phyloP scores from a whole-genome alignment of 2,888 invertebrate genomes.

The Microctonus aethiopoides region DNA sequence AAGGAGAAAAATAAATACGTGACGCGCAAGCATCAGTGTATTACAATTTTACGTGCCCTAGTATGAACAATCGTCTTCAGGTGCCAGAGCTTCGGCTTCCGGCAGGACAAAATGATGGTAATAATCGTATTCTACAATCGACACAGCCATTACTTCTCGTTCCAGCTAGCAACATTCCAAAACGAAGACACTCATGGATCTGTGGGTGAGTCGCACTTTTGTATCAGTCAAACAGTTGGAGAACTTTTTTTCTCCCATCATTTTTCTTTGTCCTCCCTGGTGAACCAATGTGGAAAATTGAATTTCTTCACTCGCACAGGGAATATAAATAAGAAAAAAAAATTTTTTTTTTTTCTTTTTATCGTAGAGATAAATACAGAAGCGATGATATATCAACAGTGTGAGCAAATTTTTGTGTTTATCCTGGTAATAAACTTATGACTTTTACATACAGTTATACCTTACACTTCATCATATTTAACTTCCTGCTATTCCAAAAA shows the following conservation, averaged over 20 bases:
- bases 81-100: constrained; percentile 77
- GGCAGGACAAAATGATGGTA: constrained; percentile 68
- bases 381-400: too few relatives aligned
- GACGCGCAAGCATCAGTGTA: constrained; percentile 58
- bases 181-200: constrained; percentile 81
- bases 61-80: constrained; percentile 70
- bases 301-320: neutral
- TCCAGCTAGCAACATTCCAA: constrained; percentile 71
- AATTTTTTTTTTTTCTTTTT: neutral
- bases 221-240: neutral
- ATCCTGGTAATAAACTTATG: neutral
- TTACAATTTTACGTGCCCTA: constrained; percentile 26
- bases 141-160: constrained; percentile 60
- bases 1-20: neutral
- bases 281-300: neutral
- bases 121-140: constrained; percentile 53
- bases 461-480: neutral
- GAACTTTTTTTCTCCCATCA: neutral
- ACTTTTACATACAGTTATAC: neutral
- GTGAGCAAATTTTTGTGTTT: too few relatives aligned
- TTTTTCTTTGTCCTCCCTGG: neutral
- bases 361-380: too few relatives aligned
- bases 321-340: neutral
- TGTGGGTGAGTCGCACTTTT: constrained; percentile 74
- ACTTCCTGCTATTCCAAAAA: constrained; percentile 17